These are phyloP conservation scores for Camponotus vicinus DNA, from an alignment of 1,140 invertebrate species.

Conservation along the genomic window DNA sequence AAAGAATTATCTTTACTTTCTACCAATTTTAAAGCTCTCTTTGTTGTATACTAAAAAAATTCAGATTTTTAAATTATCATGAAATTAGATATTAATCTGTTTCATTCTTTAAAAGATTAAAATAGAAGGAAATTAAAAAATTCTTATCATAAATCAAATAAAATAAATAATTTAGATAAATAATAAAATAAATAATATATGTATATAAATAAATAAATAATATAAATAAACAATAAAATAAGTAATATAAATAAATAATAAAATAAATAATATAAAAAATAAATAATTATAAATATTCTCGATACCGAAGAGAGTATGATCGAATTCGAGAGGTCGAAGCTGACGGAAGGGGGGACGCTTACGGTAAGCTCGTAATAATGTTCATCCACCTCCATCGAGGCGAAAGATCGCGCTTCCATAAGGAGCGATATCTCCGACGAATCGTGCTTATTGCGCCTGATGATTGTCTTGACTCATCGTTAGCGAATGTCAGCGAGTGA, in stretches of 20 bases:
- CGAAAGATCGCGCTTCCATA: slow-evolving; percentile 61
- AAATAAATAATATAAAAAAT: neutral
- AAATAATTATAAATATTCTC: neutral
- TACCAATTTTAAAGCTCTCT: neutral
- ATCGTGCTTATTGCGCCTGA: slow-evolving; percentile 63
- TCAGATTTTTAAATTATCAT: neutral
- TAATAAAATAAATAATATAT: too few relatives aligned
- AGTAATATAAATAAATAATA: neutral
- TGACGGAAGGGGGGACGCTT: slow-evolving; percentile 53
- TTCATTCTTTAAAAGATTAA: too few relatives aligned
- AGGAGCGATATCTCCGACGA: slow-evolving; percentile 50
- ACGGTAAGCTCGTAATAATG: slow-evolving; percentile 64
- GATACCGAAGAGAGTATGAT: neutral
- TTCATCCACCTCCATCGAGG: slow-evolving; percentile 55
- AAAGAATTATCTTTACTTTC: neutral
- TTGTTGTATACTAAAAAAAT: neutral
- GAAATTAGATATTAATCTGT: too few relatives aligned
- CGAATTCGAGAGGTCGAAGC: slow-evolving; percentile 61
- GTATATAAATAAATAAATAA: too few relatives aligned
- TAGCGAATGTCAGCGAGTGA: slow-evolving; percentile 64
- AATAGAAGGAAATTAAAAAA: too few relatives aligned
- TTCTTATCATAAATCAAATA: too few relatives aligned
- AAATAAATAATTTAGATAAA: too few relatives aligned
- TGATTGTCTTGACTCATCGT: slow-evolving; percentile 70
- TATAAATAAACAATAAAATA: neutral